Base-by-base conservation (phyloP, 2,888 invertebrate genomes). In the Phalangium opilio region DNA sequence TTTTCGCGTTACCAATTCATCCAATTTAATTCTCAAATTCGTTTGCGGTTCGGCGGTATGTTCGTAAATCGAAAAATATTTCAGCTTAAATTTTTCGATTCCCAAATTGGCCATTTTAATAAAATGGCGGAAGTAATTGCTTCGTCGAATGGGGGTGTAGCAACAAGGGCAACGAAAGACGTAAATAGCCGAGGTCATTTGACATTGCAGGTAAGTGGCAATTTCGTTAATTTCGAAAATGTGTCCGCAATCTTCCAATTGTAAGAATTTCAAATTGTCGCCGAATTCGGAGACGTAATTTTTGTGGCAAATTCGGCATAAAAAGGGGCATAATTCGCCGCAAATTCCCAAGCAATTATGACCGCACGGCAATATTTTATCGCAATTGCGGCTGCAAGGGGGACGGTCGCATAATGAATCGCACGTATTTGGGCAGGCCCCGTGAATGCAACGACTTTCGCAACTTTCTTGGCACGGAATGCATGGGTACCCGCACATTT, bases 331-430 rank as follows among this genome's bases (percentile, higher is more conserved):
- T 10, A 69, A 70, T 63, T 82, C 81, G n/a, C 78, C 79, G 66
- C 81, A 82, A 44, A 78, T 70, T 12, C 81, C 79, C 60, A 76
- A 70, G 64, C 81, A 78, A n/a, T 60, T 60, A 65, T 80, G 79
- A 0, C 68, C 67, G 65, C 81, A 81, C 34, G 56, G 43, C 3
- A 66, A 58, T 5, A 32, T 49, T 50, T 60, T 60, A 11, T 12
- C 43, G 52, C 71, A 66, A 3, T 65, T 62, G 41, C 59, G 55
- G 35, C 62, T 47, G 45, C 68, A 68, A 1, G 59, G 57, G 4
- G 50, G 55, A 20, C 66, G 58, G 41, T 64, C 58, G 50, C 69
- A 71, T 1, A 62, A 57, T 49, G 68, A 62, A 7, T 58, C 54
- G 53, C 70, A 69, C 1, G 59, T 51, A 35, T 56, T 58, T 0